A percentile compares a stretch with the other conserved stretches of the same genome.
These are phyloP conservation scores for Mus spretus DNA, from an alignment of 2,797 vertebrate genomes.

Conservation along the genomic window DNA sequence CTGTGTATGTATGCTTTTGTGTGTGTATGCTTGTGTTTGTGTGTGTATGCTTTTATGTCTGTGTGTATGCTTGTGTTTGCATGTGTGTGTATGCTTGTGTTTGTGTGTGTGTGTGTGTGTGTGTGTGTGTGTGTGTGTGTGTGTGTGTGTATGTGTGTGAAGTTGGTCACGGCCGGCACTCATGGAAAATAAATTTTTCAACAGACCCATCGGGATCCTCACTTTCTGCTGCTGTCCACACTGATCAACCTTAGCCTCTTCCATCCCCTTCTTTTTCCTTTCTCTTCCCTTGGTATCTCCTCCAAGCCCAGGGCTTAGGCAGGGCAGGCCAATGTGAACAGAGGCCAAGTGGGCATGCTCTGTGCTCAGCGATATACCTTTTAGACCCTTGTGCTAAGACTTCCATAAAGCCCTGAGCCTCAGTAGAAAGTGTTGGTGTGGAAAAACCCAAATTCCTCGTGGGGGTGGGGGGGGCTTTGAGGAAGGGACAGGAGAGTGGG, in stretches of 20 bases:
- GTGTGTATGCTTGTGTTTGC: no score
- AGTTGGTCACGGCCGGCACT: fast-evolving
- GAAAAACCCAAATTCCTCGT: background rate
- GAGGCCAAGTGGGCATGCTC: background rate
- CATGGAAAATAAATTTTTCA: background rate
- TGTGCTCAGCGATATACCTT: fast-evolving
- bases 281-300: background rate
- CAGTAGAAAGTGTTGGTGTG: background rate
- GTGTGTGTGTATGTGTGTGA: no score
- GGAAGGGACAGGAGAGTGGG: background rate
- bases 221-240: fast-evolving
- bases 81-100: no score
- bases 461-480: background rate
- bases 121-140: no score
- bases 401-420: fast-evolving
- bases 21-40: no score
- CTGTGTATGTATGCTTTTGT: no score
- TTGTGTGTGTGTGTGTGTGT: background rate
- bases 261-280: background rate
- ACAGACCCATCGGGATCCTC: background rate
- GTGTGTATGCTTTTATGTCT: no score
- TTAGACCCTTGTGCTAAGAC: background rate
- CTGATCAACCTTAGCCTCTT: no score
- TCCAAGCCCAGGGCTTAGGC: background rate
- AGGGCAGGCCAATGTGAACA: background rate